Percentiles rank a stretch among this genome's conserved stretches.
These are phyloP conservation scores for Drosophila tani DNA, from an alignment of 1,140 invertebrate genomes.

Conservation along the genomic window DNA sequence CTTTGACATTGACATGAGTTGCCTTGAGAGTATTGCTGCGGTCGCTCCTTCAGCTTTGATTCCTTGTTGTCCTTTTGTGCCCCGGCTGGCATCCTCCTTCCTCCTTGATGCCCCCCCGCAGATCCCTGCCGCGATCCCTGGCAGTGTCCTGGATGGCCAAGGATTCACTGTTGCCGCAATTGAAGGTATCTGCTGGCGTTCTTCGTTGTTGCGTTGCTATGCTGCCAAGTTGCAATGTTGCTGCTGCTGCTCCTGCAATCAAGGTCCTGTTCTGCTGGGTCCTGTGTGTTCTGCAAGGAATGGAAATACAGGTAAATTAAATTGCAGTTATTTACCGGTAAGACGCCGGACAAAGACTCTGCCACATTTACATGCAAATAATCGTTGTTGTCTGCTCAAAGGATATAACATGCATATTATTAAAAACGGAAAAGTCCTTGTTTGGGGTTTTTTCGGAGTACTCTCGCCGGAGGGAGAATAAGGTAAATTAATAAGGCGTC, in stretches of 20 bases:
- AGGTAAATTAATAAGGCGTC: not conserved
- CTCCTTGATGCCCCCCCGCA: conserved; percentile 24
- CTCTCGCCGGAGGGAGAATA: not conserved
- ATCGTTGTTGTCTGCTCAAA: conserved; percentile 21
- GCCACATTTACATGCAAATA: conserved; percentile 49
- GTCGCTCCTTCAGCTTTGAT: conserved; percentile 50
- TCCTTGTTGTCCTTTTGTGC: conserved; percentile 32
- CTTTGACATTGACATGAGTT: conserved; percentile 76
- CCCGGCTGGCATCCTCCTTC: conserved; percentile 65
- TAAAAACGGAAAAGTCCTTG: conserved; percentile 15
- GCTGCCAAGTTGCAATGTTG: conserved; percentile 40
- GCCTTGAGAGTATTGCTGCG: conserved; percentile 73
- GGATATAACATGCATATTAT: conserved; percentile 32
- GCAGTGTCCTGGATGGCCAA: conserved; percentile 34
- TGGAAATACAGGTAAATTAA: conserved; percentile 44
- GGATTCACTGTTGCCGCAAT: conserved; percentile 65
- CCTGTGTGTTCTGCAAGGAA: conserved; percentile 31
- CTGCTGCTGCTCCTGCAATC: conserved; percentile 44
- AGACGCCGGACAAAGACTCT: conserved; percentile 42
- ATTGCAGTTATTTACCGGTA: conserved; percentile 45
- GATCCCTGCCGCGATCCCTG: conserved; percentile 50
- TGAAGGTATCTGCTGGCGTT: conserved; percentile 76
- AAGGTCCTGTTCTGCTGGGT: conserved; percentile 32
- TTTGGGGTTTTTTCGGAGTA: not conserved
- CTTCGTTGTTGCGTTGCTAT: conserved; percentile 76